These are phyloP conservation scores for Scaptomyza montana DNA, from an alignment of 1,140 invertebrate genomes.

Conservation along the genomic window DNA sequence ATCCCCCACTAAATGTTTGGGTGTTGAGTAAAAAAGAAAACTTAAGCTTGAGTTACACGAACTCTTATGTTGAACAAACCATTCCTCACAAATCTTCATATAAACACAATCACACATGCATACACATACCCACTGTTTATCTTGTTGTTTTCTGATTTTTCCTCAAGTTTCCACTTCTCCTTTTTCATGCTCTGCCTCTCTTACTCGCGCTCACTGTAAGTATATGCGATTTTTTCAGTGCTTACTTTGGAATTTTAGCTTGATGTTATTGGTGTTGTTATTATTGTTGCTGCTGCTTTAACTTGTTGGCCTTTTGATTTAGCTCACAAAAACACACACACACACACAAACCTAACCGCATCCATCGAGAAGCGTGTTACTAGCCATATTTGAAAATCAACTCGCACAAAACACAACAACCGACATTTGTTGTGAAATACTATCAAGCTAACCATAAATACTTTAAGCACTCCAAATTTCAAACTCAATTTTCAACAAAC, in stretches of 20 bases:
- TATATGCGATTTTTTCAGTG: conserved; percentile 28
- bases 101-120: conserved; percentile 32
- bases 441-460: conserved; percentile 78
- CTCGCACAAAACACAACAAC: conserved; percentile 45
- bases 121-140: conserved; percentile 20
- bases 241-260: conserved; percentile 39
- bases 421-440: conserved; percentile 48
- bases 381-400: conserved; percentile 38
- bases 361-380: conserved; percentile 23
- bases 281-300: conserved; percentile 33
- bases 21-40: background rate
- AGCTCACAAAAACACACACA: conserved; percentile 4
- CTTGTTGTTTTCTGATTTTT: conserved; percentile 55
- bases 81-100: conserved; percentile 52
- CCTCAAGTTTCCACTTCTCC: conserved; percentile 31
- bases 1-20: background rate
- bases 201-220: conserved; percentile 11
- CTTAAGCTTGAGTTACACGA: conserved; percentile 10
- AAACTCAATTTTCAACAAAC: conserved; percentile 67
- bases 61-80: conserved; percentile 19
- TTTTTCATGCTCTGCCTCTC: background rate
- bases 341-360: conserved; percentile 9
- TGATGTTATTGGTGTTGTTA: conserved; percentile 41
- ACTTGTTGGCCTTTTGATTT: conserved; percentile 44
- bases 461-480: conserved; percentile 73